Evolutionary conservation across 2,113 vertebrate species (phyloP).

Genomic region (Rhagologus leucostigma): DNA sequence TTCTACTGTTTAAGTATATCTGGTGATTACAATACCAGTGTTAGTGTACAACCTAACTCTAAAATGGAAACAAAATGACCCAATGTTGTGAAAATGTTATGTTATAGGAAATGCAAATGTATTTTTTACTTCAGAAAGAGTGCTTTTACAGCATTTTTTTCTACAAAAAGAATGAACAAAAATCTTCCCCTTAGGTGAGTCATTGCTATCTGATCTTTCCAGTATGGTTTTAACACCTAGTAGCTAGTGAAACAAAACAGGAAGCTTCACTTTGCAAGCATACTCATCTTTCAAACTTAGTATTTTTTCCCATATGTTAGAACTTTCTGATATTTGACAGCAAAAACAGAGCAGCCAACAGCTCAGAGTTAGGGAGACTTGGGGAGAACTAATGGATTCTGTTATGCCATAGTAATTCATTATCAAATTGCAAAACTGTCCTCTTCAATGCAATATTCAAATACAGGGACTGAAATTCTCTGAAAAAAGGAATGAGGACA

Average conservation of each 20-base stretch:
- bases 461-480: neutral
- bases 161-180: neutral
- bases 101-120: neutral
- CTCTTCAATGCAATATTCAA: neutral
- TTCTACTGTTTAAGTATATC: neutral
- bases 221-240: neutral
- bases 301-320: neutral
- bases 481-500: neutral
- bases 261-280: neutral
- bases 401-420: neutral
- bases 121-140: neutral
- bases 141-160: neutral
- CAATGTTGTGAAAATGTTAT: neutral
- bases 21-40: neutral
- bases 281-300: neutral
- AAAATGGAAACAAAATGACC: neutral
- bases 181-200: neutral
- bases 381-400: neutral
- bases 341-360: neutral
- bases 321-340: neutral
- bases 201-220: neutral
- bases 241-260: neutral
- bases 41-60: neutral
- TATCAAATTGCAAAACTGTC: neutral
- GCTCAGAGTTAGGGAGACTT: neutral